Evolutionary conservation across 2,113 vertebrate species (phyloP).

Genomic region (Mastomys coucha): DNA sequence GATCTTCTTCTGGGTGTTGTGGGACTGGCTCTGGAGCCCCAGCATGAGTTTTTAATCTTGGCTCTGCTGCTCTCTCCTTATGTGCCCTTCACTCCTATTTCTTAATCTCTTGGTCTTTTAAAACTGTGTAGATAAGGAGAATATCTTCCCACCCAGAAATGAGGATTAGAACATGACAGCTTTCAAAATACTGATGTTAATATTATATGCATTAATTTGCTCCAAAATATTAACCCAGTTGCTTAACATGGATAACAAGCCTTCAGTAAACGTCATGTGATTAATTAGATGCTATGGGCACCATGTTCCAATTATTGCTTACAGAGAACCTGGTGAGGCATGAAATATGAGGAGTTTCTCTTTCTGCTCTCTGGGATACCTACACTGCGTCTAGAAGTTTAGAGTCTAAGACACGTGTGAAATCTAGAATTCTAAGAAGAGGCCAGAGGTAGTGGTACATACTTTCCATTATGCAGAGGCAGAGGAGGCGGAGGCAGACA

Average conservation of each 20-base stretch:
- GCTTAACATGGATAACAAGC: background rate
- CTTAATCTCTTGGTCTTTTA: background rate
- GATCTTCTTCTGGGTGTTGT: too few relatives aligned
- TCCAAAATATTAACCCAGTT: conserved; percentile 5
- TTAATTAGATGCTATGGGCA: background rate
- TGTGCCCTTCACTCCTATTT: background rate
- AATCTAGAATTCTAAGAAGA: background rate
- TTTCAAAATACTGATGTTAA: background rate
- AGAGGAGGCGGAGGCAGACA: too few relatives aligned
- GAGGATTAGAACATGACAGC: background rate
- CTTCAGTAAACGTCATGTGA: background rate
- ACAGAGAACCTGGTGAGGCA: background rate
- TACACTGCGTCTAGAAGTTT: background rate
- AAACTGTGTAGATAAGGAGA: background rate
- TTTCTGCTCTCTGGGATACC: background rate
- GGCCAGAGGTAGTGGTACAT: background rate
- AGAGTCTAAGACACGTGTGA: background rate
- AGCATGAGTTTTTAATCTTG: background rate
- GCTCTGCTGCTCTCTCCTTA: too few relatives aligned
- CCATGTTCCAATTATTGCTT: background rate
- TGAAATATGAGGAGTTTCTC: background rate
- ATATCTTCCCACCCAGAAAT: background rate
- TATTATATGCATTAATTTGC: background rate
- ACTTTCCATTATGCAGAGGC: background rate
- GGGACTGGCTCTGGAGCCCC: too few relatives aligned